Evolutionary conservation across 2,113 vertebrate species (phyloP), one percentile per base, ranked within the genome.

Genomic region (Hippocampus barbouri): DNA sequence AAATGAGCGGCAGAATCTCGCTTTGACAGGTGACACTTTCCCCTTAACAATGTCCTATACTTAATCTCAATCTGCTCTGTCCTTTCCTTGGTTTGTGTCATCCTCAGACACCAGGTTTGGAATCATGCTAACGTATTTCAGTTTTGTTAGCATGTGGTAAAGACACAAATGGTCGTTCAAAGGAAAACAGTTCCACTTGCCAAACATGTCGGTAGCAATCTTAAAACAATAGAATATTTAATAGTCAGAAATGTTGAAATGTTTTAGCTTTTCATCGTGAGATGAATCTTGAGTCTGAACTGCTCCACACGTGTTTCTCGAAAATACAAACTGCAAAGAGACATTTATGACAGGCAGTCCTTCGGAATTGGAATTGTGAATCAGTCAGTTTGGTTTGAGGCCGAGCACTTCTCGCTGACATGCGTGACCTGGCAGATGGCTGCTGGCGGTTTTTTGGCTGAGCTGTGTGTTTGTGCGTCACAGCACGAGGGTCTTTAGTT

Each of bases 401-500:
- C 25, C 7, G 27, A 61, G 59, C 27, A 34, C 25, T 34, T 34
- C 59, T 27, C 30, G 8, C 59, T 61, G 59, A 61, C 27, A 34
- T 10, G 56, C 12, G 27, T 14, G 56, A 14, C 23, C 11, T 14
- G 27, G 59, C 59, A 61, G 59, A 61, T 61, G 59, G 59, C 59
- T 61, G 11, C 59, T 61, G 59, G 27, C 27, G 21, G 21, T 54
- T 54, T 53, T 54, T n/a, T n/a, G 89, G 86, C 72, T 60, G 71
- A 80, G 75, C 71, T 69, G 62, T 79, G 74, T 79, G 78, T 83
- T 85, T 86, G 84, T 83, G 79, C 78, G 77, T 74, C 40, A 54
- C 76, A 68, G 81, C 66, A 67, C 76, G 71, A 68, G 76, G 67
- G 69, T 74, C 77, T 83, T 66, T 84, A 86, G 84, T 87, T 85